These are phyloP conservation scores for Rotaria magnacalcarata DNA, from an alignment of 2,888 invertebrate species.

Conservation along the genomic window DNA sequence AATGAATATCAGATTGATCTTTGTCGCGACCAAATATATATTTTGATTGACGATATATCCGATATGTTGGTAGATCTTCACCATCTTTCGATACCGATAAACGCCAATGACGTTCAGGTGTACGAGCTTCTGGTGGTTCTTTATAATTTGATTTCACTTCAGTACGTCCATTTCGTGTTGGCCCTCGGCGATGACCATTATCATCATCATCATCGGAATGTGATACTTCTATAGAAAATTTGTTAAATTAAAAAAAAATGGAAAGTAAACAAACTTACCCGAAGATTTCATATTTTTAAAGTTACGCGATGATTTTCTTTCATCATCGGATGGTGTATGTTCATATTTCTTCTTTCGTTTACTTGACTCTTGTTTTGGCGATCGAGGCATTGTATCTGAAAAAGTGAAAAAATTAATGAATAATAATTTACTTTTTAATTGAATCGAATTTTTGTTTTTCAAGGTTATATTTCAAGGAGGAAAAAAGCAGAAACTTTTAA, in stretches of 20 bases:
- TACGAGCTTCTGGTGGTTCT: neutral
- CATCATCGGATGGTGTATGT: neutral
- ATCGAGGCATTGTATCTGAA: constrained; percentile 20
- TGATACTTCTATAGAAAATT: neutral
- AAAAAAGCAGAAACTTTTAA: neutral
- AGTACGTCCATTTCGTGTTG: neutral
- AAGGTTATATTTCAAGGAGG: neutral
- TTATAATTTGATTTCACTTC: neutral
- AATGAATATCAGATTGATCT: neutral
- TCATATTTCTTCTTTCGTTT: neutral
- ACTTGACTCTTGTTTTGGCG: neutral
- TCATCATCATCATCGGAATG: neutral
- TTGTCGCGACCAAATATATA: neutral
- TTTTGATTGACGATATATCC: constrained; percentile 1
- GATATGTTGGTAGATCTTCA: neutral
- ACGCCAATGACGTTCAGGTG: neutral
- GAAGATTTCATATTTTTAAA: neutral
- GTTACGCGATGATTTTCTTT: constrained; percentile 1
- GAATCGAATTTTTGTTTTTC: too few species aligned
- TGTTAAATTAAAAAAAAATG: too few species aligned
- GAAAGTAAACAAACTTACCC: neutral
- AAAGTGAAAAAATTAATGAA: neutral
- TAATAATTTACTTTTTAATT: too few species aligned
- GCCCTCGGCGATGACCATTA: neutral
- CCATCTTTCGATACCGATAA: neutral